These are phyloP conservation scores for Struthio camelus DNA, from an alignment of 2,113 vertebrate species.

Conservation along the genomic window DNA sequence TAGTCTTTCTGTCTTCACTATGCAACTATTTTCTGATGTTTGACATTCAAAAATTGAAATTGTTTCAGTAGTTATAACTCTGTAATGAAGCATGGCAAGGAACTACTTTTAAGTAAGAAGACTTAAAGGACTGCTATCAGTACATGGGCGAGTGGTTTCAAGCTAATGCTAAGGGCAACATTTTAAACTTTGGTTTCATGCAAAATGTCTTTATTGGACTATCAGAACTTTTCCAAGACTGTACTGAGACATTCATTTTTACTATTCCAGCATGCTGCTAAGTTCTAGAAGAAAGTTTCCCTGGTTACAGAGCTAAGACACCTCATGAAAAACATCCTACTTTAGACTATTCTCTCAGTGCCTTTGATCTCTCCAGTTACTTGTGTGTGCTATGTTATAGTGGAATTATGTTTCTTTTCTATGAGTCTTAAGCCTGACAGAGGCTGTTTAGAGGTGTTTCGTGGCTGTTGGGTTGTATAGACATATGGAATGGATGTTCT, in stretches of 20 bases:
- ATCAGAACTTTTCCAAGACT: neutral
- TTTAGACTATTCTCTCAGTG: neutral
- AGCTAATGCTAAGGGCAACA: neutral
- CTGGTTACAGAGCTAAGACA: neutral
- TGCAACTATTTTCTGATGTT: neutral
- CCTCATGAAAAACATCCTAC: neutral
- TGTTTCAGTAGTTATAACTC: neutral
- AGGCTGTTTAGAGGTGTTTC: neutral
- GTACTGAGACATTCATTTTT: neutral
- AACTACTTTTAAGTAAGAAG: neutral
- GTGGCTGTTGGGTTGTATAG: neutral
- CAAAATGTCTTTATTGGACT: neutral
- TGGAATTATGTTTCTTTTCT: neutral
- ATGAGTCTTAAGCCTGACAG: neutral
- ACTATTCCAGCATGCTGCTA: neutral
- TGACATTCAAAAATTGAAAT: neutral
- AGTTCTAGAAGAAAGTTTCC: neutral
- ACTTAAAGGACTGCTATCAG: neutral
- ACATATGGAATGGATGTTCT: neutral
- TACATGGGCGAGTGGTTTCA: neutral
- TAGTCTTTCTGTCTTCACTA: constrained; percentile 10
- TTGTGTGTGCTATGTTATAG: neutral
- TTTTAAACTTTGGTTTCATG: neutral
- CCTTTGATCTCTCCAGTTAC: neutral
- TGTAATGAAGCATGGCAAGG: neutral